Evolutionary conservation across 2,888 invertebrate species (phyloP), one percentile per base, ranked within the genome.

Genomic region (Melinaea menophilus): DNA sequence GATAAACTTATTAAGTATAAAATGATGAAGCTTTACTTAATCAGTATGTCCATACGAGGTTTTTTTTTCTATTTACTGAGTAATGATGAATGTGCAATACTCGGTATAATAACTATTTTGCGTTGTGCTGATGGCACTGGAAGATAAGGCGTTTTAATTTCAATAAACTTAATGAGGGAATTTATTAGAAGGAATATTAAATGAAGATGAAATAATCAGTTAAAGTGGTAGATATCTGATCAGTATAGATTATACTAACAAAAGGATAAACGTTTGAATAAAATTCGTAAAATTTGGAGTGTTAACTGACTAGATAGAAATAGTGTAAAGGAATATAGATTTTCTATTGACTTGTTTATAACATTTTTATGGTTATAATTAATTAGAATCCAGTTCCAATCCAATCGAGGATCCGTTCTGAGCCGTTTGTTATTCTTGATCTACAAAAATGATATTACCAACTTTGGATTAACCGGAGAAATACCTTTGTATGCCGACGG

Each of bases 1-100:
- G 41, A 56, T 37, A 55, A 35, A 54, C 35, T 22, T n/a, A 56
- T 55, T 34, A 51, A 51, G 51, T 5, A 56, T 31, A 47, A 41
- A 63, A 55, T 35, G 46, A 47, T 54, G 45, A 56, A 56, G 45
- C 51, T 57, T 57, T 54, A 64, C 56, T 33, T 51, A 57, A 55
- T 62, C 31, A 31, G n/a, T 33, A 54, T 45, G 34, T 58, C 33
- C 37, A 57, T 63, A 46, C 22, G 41, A 22, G 41, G 46, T 31
- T 45, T 56, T 56, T 63, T 41, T 54, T 51, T 45, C 37, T 31
- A 9, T 57, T 31, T 34, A 58, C 54, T 3, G 9, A 45, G 54
- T 33, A 57, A 51, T 51, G 60, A 63, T 57, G 60, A 45, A 59
- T 54, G n/a, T 56, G 51, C 58, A 55, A 9, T 59, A 34, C 59